Base-by-base conservation (phyloP, 2,888 invertebrate species). In the Apoda limacodes region DNA sequence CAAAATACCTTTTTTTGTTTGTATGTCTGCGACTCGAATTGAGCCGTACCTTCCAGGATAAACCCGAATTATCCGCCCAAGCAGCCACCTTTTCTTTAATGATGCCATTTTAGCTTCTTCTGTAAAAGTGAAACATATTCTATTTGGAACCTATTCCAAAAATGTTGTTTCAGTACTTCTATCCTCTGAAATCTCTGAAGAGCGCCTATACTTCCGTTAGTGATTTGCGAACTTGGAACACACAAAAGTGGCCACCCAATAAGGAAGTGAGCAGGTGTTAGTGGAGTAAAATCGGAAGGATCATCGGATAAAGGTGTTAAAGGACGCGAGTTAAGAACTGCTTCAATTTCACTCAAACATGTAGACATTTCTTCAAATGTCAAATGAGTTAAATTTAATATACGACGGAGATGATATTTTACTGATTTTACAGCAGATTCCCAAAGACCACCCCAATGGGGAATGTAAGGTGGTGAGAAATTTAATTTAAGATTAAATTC, bases 311-410 rank as follows among this genome's bases (percentile, higher is more conserved):
- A 2, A 15, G 15, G n/a, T n/a, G 25, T 34, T 7, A 32, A 13
- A 7, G 41, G 38, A 15, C 38, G 26, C 2, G 35, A 40, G 32
- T 40, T 40, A 23, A 40, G 27, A 20, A 41, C 22, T 9, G 34
- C 34, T 13, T 41, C 36, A n/a, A n/a, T n/a, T n/a, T n/a, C n/a
- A n/a, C n/a, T n/a, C n/a, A n/a, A n/a, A n/a, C n/a, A n/a, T n/a
- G 25, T n/a, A 5, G 25, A 15, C 25, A 25, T 25, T n/a, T 25
- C 25, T 19, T 25, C 25, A 17, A 17, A 25, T 5, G 25, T 25
- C 19, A 25, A 19, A 11, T 38, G 30, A 2, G 35, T 29, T 17
- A 29, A 19, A 3, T 14, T 13, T 6, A 40, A 20, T 3, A 35
- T 21, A 26, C 36, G 13, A 9, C 17, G 34, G 11, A 40, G 7